phyloP scores from a whole-genome alignment of 2,797 vertebrate species.

The Anguilla marmorata region DNA sequence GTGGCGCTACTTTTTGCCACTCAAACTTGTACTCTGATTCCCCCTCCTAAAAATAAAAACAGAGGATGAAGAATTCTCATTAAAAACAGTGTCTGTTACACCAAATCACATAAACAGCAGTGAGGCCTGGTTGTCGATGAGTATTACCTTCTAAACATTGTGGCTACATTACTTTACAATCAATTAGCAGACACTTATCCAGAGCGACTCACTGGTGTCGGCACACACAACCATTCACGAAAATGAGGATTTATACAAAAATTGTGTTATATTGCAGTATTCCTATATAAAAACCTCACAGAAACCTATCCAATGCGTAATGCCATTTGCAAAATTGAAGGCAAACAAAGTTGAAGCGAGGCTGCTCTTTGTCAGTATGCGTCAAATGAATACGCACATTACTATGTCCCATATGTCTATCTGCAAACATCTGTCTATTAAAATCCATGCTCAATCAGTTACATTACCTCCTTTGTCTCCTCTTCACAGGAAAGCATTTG shows the following conservation, averaged over 20 bases:
- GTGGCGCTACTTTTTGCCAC: constrained; percentile 95
- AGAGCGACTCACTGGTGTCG: neutral
- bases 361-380: neutral
- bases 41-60: constrained; percentile 75
- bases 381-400: neutral
- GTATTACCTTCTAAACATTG: neutral
- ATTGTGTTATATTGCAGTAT: neutral
- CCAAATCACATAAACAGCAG: neutral
- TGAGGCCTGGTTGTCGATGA: neutral
- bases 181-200: too few relatives aligned
- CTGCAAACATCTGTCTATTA: neutral
- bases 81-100: neutral
- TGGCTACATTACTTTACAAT: too few relatives aligned
- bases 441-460: neutral
- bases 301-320: neutral
- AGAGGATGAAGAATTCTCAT: constrained; percentile 14
- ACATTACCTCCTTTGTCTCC: constrained; percentile 75
- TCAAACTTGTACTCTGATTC: constrained; percentile 97
- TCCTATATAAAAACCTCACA: neutral
- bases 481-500: constrained; percentile 56
- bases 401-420: neutral
- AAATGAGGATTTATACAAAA: neutral
- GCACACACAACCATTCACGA: neutral
- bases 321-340: neutral
- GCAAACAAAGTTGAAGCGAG: neutral